These are phyloP conservation scores for Kobus ellipsiprymnus DNA, from an alignment of 2,113 vertebrate species.

Conservation along the genomic window DNA sequence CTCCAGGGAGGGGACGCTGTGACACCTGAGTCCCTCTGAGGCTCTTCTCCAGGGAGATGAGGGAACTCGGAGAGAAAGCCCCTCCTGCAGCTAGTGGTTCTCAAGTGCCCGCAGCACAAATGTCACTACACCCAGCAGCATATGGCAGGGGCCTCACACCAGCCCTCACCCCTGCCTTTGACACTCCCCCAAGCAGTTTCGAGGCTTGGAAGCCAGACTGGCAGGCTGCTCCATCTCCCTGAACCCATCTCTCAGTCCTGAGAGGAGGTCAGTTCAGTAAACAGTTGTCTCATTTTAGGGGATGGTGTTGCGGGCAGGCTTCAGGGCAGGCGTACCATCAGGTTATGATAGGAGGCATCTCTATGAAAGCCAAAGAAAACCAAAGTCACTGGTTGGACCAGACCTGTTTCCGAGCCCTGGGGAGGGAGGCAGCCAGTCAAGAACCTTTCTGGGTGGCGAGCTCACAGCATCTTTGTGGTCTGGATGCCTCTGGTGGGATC, in stretches of 20 bases:
- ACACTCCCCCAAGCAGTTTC: background rate
- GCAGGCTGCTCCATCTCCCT: background rate
- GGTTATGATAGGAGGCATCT: background rate
- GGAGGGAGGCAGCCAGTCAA: background rate
- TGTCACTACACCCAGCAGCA: background rate
- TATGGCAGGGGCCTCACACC: accelerated
- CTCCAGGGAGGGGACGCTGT: accelerated
- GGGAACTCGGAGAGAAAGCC: background rate
- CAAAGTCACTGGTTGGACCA: no score
- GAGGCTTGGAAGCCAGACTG: background rate
- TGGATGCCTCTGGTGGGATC: background rate
- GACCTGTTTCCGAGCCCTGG: background rate
- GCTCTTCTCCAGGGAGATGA: background rate
- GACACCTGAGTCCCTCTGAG: background rate
- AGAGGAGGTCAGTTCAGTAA: background rate
- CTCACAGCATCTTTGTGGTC: background rate
- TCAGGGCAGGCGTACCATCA: no score
- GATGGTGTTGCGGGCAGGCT: no score
- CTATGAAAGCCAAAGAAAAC: background rate
- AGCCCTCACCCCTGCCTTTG: background rate
- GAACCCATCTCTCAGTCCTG: background rate
- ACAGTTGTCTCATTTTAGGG: background rate
- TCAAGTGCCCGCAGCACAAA: background rate
- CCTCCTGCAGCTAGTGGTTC: background rate
- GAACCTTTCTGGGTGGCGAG: no score